Conservation (phyloP, 2,797 vertebrate species). For the Sebastes baramenuke region DNA sequence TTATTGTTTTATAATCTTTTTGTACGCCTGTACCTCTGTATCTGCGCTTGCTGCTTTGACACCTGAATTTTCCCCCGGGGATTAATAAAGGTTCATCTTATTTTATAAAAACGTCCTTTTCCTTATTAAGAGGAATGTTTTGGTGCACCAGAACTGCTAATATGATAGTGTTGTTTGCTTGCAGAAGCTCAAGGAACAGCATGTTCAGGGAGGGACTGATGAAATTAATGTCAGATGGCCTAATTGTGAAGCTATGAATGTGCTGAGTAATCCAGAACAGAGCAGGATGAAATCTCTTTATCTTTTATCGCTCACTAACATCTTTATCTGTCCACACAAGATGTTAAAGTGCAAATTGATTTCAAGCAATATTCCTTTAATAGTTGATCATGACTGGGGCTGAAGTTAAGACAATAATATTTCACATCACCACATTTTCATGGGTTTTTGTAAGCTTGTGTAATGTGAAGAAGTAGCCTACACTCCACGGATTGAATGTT, state of each 20-base stretch:
- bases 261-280: not conserved
- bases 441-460: not conserved
- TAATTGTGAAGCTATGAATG: not conserved
- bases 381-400: not conserved
- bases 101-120: not conserved
- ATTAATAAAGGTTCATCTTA: too few relatives aligned
- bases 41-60: too few relatives aligned
- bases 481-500: not conserved
- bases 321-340: not conserved
- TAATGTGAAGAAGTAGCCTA: not conserved
- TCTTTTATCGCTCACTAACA: not conserved
- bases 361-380: constrained; percentile 4
- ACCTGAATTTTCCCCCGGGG: too few relatives aligned
- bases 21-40: too few relatives aligned
- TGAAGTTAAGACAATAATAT: not conserved
- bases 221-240: not conserved
- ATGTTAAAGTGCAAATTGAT: not conserved
- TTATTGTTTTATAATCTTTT: too few relatives aligned
- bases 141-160: not conserved
- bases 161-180: not conserved
- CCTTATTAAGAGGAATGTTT: constrained; percentile 29
- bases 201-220: not conserved
- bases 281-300: not conserved
- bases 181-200: not conserved
- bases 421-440: not conserved